Evolutionary conservation across 1,140 invertebrate species (phyloP).

Genomic region (Drosophila takahashii): DNA sequence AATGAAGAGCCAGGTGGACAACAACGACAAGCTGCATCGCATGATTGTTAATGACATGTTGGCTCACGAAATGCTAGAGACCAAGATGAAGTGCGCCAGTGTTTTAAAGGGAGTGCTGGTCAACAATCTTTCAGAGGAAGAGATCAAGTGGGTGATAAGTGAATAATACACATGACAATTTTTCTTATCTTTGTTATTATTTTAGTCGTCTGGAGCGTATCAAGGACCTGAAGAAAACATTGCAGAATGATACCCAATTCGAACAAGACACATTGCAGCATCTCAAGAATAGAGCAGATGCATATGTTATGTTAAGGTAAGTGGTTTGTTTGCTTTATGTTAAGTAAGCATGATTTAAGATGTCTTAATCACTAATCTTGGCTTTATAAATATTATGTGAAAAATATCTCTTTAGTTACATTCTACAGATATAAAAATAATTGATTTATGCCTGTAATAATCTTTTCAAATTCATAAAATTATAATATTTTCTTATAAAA

Average conservation of each 20-base stretch:
- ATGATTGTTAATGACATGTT: slow-evolving; percentile 70
- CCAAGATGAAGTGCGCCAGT: slow-evolving; percentile 74
- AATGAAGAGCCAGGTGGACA: slow-evolving; percentile 79
- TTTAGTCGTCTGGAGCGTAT: slow-evolving; percentile 66
- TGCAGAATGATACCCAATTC: slow-evolving; percentile 33
- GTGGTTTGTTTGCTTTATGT: background rate
- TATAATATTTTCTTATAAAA: background rate
- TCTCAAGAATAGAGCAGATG: slow-evolving; percentile 72
- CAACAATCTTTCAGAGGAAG: slow-evolving; percentile 76
- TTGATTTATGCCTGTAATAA: too few species aligned
- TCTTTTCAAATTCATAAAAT: background rate
- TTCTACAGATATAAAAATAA: too few species aligned
- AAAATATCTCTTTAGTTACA: too few species aligned
- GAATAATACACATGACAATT: fast-evolving
- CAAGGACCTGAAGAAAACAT: slow-evolving; percentile 50
- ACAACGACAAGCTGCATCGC: slow-evolving; percentile 74
- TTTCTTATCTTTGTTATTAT: too few species aligned
- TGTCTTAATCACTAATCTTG: too few species aligned
- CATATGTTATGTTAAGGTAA: slow-evolving; percentile 67
- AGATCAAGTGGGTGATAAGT: slow-evolving; percentile 59
- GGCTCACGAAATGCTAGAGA: slow-evolving; percentile 64
- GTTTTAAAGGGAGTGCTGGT: slow-evolving; percentile 65
- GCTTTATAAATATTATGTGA: too few species aligned
- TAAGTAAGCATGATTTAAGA: background rate
- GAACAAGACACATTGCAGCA: slow-evolving; percentile 47